Evolutionary conservation across 2,797 vertebrate species (phyloP), one percentile per base, ranked within the genome.

Genomic region (Pygocentrus nattereri): DNA sequence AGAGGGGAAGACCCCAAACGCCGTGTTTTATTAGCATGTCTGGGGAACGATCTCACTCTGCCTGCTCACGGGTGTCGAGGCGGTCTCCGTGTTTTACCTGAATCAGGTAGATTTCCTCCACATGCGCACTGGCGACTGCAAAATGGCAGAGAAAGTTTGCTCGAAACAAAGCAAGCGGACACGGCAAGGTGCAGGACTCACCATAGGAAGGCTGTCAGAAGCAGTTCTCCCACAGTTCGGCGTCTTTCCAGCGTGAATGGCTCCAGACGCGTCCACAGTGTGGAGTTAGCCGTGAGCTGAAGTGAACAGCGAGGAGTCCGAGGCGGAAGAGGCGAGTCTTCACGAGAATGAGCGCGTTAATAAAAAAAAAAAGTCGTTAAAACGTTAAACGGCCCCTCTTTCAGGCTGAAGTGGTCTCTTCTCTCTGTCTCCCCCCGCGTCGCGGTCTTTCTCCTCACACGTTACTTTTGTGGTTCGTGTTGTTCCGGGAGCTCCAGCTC

Each of bases 101-200:
- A 34, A 79, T 82, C 92, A 93, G 93, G 92, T 94, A 84, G 8
- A 84, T 85, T 92, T 95, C 92, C 92, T 89, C 86, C 85, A 74
- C 75, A 86, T 80, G 87, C 73, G 81, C 85, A 30, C 13, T 86
- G 41, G 15, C 34, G 59, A 67, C 58, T 70, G 27, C 23, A 38
- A 86, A 79, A 87, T 81, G 88, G 86, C 84, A 64, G 61, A 59
- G 67, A 50, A 93, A 93, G 86, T 92, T 93, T 88, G 0, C 62
- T 64, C 70, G 67, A 74, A 85, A 74, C 62, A 72, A 47, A 52
- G 41, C 74, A 27, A 72, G 41, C 72, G 30, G 5, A 44, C 52
- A 59, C 2, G 1, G 30, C 8, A 69, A 25, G 65, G 52, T 25
- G 10, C 25, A 4, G 4, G 65, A 86, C 87, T 88, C 74, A 88